These are phyloP conservation scores for Acrocephalus kingi DNA, from an alignment of 2,113 vertebrate species.

Conservation along the genomic window DNA sequence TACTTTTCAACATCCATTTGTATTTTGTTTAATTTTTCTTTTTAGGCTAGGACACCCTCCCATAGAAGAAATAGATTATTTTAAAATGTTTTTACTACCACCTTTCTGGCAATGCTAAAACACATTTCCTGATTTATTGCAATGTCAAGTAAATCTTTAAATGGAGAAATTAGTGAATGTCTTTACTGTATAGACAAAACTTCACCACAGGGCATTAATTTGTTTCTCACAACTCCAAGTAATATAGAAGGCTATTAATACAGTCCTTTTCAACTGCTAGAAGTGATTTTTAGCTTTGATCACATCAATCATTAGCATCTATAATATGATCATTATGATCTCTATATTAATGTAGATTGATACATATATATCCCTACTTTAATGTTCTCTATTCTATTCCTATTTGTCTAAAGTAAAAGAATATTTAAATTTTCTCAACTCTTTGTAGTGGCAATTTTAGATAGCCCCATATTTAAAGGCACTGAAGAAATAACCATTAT, in stretches of 20 bases:
- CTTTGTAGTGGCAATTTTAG: not conserved
- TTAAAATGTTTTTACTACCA: not conserved
- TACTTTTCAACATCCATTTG: not conserved
- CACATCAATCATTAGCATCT: conserved; percentile 31
- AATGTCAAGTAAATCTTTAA: conserved; percentile 18
- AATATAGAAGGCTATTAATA: conserved; percentile 37
- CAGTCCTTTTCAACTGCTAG: conserved; percentile 33
- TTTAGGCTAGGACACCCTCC: not conserved
- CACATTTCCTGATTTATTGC: not conserved
- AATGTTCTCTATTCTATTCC: not conserved
- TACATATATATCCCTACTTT: not conserved
- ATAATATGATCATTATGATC: not conserved
- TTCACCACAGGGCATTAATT: conserved; percentile 32
- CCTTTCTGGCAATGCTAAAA: not conserved
- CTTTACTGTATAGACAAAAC: not conserved
- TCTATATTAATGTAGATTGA: conserved; percentile 48
- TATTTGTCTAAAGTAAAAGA: not conserved
- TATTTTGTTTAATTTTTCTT: not conserved
- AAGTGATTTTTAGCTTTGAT: conserved; percentile 59
- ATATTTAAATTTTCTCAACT: not conserved
- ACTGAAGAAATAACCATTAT: not conserved
- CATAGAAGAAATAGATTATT: not conserved
- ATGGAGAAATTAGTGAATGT: conserved; percentile 18
- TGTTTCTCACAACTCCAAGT: conserved; percentile 13
- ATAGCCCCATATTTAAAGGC: not conserved